These are phyloP conservation scores for Pinna nobilis DNA, from an alignment of 1,140 invertebrate species.

Conservation along the genomic window DNA sequence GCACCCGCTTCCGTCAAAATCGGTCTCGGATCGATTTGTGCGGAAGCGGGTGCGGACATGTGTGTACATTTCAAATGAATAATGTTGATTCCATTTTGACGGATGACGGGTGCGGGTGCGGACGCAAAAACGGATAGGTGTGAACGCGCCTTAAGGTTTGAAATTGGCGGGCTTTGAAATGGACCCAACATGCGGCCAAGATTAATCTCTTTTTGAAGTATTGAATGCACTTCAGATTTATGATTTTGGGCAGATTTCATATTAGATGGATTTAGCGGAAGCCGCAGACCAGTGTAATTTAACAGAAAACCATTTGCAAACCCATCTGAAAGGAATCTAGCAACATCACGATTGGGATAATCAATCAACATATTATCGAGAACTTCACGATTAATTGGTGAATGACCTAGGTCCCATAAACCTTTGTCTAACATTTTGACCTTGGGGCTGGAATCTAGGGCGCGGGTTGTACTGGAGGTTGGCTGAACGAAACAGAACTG, in stretches of 20 bases:
- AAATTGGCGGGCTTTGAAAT: not conserved
- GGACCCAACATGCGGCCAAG: not conserved
- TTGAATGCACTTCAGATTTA: not conserved
- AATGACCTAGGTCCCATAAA: not conserved
- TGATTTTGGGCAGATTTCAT: not conserved
- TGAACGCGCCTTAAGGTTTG: not conserved
- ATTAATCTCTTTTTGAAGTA: not conserved
- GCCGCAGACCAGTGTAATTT: not conserved
- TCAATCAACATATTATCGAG: not conserved
- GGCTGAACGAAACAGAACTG: no score
- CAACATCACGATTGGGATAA: not conserved
- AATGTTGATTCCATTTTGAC: no score
- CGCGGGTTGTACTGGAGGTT: no score
- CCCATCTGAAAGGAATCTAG: not conserved
- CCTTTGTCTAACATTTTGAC: no score
- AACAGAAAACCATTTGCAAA: not conserved
- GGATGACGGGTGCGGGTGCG: no score
- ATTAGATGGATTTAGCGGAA: not conserved
- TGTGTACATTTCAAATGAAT: no score
- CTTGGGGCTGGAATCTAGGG: no score
- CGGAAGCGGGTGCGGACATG: no score
- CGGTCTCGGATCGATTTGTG: no score
- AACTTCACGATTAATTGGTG: not conserved
- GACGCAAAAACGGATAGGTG: no score
- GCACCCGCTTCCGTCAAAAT: no score